Evolutionary conservation across 1,140 invertebrate genomes (phyloP), one percentile per base, ranked within the genome.

Genomic region (Lamellibrachia luymesi): DNA sequence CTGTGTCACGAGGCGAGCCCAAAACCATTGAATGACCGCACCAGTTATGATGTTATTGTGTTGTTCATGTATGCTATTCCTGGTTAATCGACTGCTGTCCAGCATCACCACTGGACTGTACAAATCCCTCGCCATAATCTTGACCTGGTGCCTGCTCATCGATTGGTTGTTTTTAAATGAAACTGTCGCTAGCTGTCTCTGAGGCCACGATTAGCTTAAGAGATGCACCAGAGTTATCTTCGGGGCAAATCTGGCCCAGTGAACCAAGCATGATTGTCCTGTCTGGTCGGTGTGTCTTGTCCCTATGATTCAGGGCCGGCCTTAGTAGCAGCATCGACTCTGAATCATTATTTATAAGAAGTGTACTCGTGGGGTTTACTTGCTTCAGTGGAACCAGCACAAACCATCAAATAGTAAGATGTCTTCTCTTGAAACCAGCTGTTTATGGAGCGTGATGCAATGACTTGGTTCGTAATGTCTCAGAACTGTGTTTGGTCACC

Each of bases 321-420:
- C 64, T 22, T 80, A 38, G 1, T 38, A 38, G 64, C 13, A 22
- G 64, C 64, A 56, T 56, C 52, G 64, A 22, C 13, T 6, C 64
- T 80, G 64, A 80, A 80, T 80, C 64, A 80, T 80, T 80, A 80
- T 80, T 80, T 80, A 80, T 80, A 80, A 80, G 64, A 80, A 80
- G 64, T 22, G 64, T 80, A 80, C 64, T 22, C 7, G 0, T 2
- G 64, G 64, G 64, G 64, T 22, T 10, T 80, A 22, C 38, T 38
- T 10, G 64, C 8, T 13, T 56, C 64, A 80, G 13, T 80, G 64
- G 64, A 10, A 80, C 64, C 13, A 22, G 64, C 17, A 22, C 17
- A 22, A 10, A 80, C 64, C 17, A 22, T 10, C 64, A 80, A 80
- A 80, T 80, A 22, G 64, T 2, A 80, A 80, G 25, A 10, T 22